Evolutionary conservation across 2,113 vertebrate genomes (phyloP).

Genomic region (Thalassoma bifasciatum): DNA sequence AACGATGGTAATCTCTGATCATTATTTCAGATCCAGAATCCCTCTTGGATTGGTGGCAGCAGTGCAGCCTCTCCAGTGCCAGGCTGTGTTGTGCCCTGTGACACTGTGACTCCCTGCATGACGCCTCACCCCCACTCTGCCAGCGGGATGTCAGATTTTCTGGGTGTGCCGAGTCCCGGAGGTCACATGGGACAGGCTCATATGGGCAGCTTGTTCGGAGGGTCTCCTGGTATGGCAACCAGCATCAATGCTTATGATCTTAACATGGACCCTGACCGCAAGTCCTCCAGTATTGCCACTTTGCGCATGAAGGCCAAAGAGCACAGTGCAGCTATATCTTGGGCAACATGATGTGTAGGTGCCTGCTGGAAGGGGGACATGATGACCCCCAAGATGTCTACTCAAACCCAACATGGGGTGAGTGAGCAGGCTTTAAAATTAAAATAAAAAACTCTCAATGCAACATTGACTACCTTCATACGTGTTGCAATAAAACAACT

Average conservation of each 20-base stretch:
- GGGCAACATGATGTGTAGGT: conserved; percentile 92
- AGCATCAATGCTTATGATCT: conserved; percentile 95
- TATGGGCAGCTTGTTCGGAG: conserved; percentile 94
- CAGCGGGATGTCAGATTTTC: conserved; percentile 92
- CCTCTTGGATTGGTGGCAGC: conserved; percentile 93
- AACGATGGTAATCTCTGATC: background rate
- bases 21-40: conserved; percentile 94
- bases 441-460: conserved; percentile 30
- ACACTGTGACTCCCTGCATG: conserved; percentile 95
- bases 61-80: conserved; percentile 93
- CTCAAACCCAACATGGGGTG: conserved; percentile 26
- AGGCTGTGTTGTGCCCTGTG: conserved; percentile 95
- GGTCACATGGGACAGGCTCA: conserved; percentile 94
- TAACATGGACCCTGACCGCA: conserved; percentile 96
- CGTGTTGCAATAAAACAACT: conserved; percentile 59
- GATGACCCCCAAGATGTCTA: conserved; percentile 33
- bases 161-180: conserved; percentile 87
- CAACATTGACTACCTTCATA: conserved; percentile 70
- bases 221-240: conserved; percentile 86
- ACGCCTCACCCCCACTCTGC: conserved; percentile 93
- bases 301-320: conserved; percentile 99
- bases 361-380: conserved; percentile 32
- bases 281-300: conserved; percentile 96
- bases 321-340: conserved; percentile 99
- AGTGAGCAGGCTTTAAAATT: conserved; percentile 41